Base-by-base conservation (phyloP, 2,888 invertebrate species). In the Plagodis dolabraria region DNA sequence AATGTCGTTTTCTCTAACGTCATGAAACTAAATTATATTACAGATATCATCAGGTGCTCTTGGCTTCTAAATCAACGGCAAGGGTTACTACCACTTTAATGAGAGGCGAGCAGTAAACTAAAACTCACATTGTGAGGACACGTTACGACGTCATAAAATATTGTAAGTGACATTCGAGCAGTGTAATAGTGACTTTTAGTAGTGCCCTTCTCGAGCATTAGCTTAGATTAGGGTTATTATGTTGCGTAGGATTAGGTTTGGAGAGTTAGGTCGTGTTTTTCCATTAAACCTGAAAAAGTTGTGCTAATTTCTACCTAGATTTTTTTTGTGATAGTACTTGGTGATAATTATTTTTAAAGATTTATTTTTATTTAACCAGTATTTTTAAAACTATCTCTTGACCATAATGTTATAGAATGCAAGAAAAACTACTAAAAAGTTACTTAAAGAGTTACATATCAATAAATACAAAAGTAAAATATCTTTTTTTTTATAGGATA, bases 61-160 rank as follows among this genome's bases (percentile, higher is more conserved):
- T 35, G 46, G 47, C 54, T 53, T 33, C 44, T 33, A 56, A 56
- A 52, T 60, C 60, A 57, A 33, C 47, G 52, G 52, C 33, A 49
- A 56, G 53, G 60, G 49, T 60, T 60, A 60, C 53, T 65, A 56
- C 64, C 53, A 68, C 66, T 71, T 75, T 76, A 76, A 80, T 80
- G 78, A 75, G 72, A 66, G 72, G 64, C 64, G 64, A 70, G 73
- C 66, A 76, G 73, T 82, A 83, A 83, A 82, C 74, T 71, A 59
- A 61, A 67, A 74, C 75, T 73, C 66, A 74, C 74, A 75, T 74
- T 70, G 76, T 73, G 74, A 65, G 69, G 70, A 63, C 68, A 70
- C 68, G 74, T 82, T 84, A 87, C 82, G 83, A 79, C 78, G 60
- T 80, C 85, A 82, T 89, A 87, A 87, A 89, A 76, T 80, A 72